Conservation (phyloP, 2,113 vertebrate genomes). For the Otis tarda region DNA sequence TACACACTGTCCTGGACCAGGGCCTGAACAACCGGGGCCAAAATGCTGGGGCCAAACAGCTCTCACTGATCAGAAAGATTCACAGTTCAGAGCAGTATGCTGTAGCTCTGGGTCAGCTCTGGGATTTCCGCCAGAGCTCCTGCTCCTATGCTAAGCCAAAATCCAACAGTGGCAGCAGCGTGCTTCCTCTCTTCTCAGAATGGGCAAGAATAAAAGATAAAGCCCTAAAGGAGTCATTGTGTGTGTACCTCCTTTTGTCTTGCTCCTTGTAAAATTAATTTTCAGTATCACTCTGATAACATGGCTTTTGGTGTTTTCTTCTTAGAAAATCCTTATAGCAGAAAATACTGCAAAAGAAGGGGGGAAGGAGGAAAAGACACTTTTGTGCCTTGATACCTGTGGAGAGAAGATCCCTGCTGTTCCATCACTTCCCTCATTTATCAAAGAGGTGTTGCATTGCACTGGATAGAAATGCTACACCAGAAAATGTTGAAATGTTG, state of each 20-base stretch:
- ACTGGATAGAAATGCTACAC: background rate
- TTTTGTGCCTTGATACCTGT: background rate
- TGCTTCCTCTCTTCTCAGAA: background rate
- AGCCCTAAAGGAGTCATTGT: background rate
- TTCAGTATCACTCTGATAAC: background rate
- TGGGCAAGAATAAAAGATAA: background rate
- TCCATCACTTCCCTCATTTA: background rate
- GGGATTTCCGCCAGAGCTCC: background rate
- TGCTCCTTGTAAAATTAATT: background rate
- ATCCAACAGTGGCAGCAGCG: background rate
- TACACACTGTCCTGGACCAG: background rate
- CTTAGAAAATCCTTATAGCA: background rate
- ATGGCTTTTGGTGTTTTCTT: fast-evolving
- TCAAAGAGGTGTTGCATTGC: background rate
- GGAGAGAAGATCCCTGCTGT: background rate
- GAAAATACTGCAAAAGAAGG: background rate
- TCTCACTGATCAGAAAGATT: background rate
- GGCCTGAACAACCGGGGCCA: background rate
- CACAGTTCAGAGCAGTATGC: background rate
- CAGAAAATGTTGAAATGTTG: background rate
- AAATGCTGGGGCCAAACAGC: background rate
- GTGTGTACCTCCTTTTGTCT: background rate
- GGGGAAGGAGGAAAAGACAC: background rate
- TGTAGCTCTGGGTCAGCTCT: background rate
- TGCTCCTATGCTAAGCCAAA: background rate